Evolutionary conservation across 2,113 vertebrate species (phyloP), one percentile per base, ranked within the genome.

Genomic region (Siniperca knerii): DNA sequence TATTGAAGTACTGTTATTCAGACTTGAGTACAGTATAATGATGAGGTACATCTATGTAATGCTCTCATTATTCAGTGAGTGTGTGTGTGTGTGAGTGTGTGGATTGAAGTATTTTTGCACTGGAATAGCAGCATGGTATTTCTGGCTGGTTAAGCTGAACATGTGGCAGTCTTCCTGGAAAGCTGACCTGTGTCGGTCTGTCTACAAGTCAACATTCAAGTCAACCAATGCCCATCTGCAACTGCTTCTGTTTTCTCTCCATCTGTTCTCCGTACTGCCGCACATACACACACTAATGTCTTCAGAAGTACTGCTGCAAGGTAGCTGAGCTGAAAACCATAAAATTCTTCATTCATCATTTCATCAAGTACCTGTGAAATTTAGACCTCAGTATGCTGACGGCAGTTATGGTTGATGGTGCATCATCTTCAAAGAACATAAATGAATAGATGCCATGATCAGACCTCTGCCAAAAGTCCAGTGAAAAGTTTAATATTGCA

Each of bases 181-280:
- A 81, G 73, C 78, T 90, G 88, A 92, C 84, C 90, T 82, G 81
- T 71, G 79, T 84, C n/a, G 1, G 52, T 79, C 82, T 79, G 64
- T 73, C 81, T 85, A 67, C 86, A 83, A 83, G 82, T 92, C 87
- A 93, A 84, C 83, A 79, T 87, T 86, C 77, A 87, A 87, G 65
- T 87, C 74, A 64, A 84, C 78, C 75, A 71, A 60, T 58, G 73
- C 78, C 80, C 80, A 84, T 89, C 83, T 90, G 86, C 73, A 89
- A 76, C 81, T 83, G 84, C 87, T 87, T 87, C 87, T 85, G 76
- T 85, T 89, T 88, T 88, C 64, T 18, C 81, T 62, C 89, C 92
- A 95, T 94, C 93, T 94, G 92, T 89, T 75, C 44, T 8, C 1
- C 8, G 52, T 35, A 60, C 58, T 74, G 65, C 62, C 23, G 21